Percentiles rank a stretch among this genome's conserved stretches.
These are phyloP conservation scores for Stegana nigrithorax DNA, from an alignment of 2,888 invertebrate species.

Conservation along the genomic window DNA sequence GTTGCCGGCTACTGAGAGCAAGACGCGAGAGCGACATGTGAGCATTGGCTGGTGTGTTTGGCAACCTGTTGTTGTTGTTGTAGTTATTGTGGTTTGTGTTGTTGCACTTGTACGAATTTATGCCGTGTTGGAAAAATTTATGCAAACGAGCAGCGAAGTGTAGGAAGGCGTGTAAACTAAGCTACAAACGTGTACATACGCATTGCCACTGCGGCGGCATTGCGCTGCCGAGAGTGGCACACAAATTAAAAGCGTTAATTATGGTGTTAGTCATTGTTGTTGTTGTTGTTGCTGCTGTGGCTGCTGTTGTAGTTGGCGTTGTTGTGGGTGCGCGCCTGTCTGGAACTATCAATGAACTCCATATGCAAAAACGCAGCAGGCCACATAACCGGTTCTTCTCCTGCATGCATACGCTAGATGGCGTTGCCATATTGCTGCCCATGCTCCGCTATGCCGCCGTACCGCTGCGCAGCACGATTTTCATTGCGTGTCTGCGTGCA, in stretches of 20 bases:
- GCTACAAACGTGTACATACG: no score
- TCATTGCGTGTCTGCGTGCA: constrained; percentile 8
- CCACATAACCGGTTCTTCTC: constrained; percentile 37
- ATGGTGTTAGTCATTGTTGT: constrained; percentile 22
- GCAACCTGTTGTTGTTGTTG: background rate
- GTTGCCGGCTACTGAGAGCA: background rate
- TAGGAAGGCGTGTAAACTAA: constrained; percentile 52
- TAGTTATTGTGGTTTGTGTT: background rate
- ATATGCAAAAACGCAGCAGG: background rate
- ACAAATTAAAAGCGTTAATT: constrained; percentile 50
- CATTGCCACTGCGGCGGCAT: constrained; percentile 2
- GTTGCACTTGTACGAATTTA: background rate
- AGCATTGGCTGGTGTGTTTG: no score
- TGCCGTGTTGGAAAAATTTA: constrained; percentile 52
- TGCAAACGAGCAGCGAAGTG: constrained; percentile 63
- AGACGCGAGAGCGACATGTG: no score
- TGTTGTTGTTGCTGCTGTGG: constrained; percentile 6
- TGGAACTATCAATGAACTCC: constrained; percentile 22
- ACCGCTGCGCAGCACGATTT: background rate
- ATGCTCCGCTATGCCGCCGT: background rate
- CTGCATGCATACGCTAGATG: constrained; percentile 2
- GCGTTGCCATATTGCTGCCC: background rate
- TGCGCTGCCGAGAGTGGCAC: constrained; percentile 30
- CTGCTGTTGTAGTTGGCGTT: constrained; percentile 12
- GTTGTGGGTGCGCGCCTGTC: constrained; percentile 17